Base-by-base conservation (phyloP, 2,113 vertebrate genomes). In the Brienomyrus longianalis region DNA sequence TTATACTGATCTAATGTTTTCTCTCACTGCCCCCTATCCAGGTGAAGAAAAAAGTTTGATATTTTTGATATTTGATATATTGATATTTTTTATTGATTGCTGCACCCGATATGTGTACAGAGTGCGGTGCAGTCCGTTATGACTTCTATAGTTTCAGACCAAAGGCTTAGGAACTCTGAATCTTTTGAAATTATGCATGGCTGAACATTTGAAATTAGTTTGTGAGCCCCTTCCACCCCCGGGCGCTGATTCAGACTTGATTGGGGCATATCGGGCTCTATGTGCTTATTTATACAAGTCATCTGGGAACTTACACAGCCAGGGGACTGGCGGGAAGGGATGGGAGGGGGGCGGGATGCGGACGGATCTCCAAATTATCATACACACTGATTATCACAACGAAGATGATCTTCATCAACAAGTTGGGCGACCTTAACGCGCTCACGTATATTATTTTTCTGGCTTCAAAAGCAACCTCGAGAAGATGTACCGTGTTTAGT, bases 151-250 rank as follows among this genome's bases (percentile, higher is more conserved):
- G 87, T 90, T 89, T 84, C 84, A 86, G 88, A 90, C 87, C 88
- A 62, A 31, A 88, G 93, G 74, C 74, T 80, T 92, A 89, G 91
- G 91, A 93, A 56, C 95, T 94, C 95, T 96, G 95, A 95, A 95
- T 96, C 96, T 96, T 95, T 96, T 95, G 92, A 93, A 96, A 96
- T 96, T 97, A 95, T 97, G 96, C 96, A 95, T 96, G 96, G 96
- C 92, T 97, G 96, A 97, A 95, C 96, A 96, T 97, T 96, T 94
- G 96, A 96, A 97, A 97, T 96, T 96, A 96, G 96, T 96, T 96
- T 96, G 95, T 95, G 94, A 94, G 94, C 96, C 93, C 94, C 96
- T 43, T 80, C 35, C 15, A 39, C 35, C 96, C 96, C 83, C 91
- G 95, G 96, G 96, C 96, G 92, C 90, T 94, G 96, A 96, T 96